Evolutionary conservation across 1,140 invertebrate species (phyloP).

Genomic region (Helicoverpa zea): DNA sequence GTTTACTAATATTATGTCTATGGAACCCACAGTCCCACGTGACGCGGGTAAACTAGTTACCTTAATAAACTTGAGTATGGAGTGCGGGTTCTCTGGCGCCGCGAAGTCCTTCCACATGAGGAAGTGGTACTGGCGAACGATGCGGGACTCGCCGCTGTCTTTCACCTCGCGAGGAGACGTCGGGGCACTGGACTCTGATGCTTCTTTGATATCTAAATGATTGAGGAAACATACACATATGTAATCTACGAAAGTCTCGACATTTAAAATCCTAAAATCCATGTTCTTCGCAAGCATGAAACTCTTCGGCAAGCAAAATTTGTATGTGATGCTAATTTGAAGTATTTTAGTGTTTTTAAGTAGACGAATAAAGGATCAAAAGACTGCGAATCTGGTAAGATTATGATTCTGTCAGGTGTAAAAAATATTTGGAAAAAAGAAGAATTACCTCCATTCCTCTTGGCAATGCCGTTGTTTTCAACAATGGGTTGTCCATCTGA

Average conservation of each 20-base stretch:
- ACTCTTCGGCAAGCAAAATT: no score
- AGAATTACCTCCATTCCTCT: slow-evolving; percentile 80
- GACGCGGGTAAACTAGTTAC: slow-evolving; percentile 51
- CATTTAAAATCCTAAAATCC: no score
- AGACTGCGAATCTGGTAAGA: no score
- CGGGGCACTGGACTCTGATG: slow-evolving; percentile 68
- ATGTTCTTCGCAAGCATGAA: no score
- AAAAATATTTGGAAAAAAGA: background rate
- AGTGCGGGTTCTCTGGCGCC: slow-evolving; percentile 96
- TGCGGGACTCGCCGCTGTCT: slow-evolving; percentile 63
- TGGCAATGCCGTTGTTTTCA: slow-evolving; percentile 82
- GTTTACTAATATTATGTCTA: no score
- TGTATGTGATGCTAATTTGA: no score
- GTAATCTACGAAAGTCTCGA: no score
- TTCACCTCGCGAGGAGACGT: slow-evolving; percentile 76
- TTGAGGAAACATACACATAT: no score
- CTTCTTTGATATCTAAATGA: slow-evolving; percentile 67
- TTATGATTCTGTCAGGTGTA: no score
- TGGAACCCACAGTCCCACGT: no score
- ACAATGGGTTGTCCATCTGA: slow-evolving; percentile 81
- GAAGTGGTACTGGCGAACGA: slow-evolving; percentile 95
- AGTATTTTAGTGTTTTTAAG: no score
- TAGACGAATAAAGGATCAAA: no score
- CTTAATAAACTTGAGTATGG: slow-evolving; percentile 96
- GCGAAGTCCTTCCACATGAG: slow-evolving; percentile 98